phyloP scores from a whole-genome alignment of 2,113 vertebrate genomes.

The Centrocercus urophasianus region DNA sequence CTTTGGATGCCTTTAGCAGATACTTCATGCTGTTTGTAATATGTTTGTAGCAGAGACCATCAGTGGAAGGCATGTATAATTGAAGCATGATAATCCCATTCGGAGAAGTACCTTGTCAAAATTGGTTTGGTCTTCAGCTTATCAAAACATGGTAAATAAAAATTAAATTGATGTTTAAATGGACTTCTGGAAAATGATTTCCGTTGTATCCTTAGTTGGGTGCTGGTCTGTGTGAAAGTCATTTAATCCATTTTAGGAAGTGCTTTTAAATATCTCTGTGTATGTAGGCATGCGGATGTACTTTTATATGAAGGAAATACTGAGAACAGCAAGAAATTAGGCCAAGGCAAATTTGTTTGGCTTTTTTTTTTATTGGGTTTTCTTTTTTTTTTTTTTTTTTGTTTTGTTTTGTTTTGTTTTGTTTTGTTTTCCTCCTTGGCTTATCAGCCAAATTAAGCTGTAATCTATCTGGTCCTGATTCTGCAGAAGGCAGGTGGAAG shows the following conservation, averaged over 20 bases:
- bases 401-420: no score
- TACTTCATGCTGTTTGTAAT: not conserved
- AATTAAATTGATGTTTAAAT: not conserved
- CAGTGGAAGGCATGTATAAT: rapidly evolving
- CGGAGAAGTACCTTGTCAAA: not conserved
- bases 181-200: not conserved
- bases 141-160: not conserved
- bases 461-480: not conserved
- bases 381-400: not conserved
- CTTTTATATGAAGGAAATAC: not conserved
- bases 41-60: not conserved
- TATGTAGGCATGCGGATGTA: not conserved
- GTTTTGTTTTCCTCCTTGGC: not conserved
- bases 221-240: not conserved
- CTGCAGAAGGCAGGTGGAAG: not conserved
- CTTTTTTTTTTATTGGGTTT: not conserved
- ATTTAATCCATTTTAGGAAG: not conserved
- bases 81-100: not conserved
- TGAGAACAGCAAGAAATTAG: not conserved
- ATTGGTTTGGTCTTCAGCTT: not conserved
- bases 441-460: not conserved
- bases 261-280: not conserved
- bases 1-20: not conserved
- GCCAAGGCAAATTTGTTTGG: not conserved
- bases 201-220: not conserved